Evolutionary conservation across 2,113 vertebrate genomes (phyloP).

Genomic region (Ophiodon elongatus): DNA sequence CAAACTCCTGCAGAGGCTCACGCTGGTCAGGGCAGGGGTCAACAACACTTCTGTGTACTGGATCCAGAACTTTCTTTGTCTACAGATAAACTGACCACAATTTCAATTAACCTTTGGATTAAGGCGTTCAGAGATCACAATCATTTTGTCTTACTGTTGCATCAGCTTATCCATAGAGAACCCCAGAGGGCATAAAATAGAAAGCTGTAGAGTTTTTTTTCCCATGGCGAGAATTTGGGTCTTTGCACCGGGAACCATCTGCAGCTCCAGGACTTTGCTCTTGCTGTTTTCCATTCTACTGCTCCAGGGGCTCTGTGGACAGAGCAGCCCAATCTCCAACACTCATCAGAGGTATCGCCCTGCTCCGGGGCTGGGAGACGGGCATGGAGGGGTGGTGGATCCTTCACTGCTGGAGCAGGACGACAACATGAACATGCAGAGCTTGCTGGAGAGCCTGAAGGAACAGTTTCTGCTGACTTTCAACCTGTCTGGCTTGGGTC

Average conservation of each 20-base stretch:
- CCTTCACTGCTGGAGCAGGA: conserved; percentile 90
- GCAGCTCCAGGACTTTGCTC: conserved; percentile 66
- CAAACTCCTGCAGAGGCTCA: conserved; percentile 38
- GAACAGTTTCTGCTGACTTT: conserved; percentile 92
- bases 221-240: conserved; percentile 78
- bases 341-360: conserved; percentile 85
- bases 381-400: conserved; percentile 89
- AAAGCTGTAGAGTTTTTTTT: conserved; percentile 62
- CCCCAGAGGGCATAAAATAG: conserved; percentile 40
- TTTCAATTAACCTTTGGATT: conserved; percentile 32
- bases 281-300: conserved; percentile 67
- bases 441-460: conserved; percentile 90
- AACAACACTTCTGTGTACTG: conserved; percentile 19
- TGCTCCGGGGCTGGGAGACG: conserved; percentile 85
- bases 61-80: conserved; percentile 29
- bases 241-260: conserved; percentile 74
- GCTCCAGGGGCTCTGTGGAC: conserved; percentile 71
- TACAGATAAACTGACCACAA: conserved; percentile 25
- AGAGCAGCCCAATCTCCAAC: conserved; percentile 88
- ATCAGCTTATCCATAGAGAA: conserved; percentile 38
- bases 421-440: conserved; percentile 87
- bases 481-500: conserved; percentile 90
- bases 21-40: conserved; percentile 54
- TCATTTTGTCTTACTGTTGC: conserved; percentile 24
- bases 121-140: conserved; percentile 20